Evolutionary conservation across 1,140 invertebrate genomes (phyloP).

Genomic region (Anagrus nilaparvatae): DNA sequence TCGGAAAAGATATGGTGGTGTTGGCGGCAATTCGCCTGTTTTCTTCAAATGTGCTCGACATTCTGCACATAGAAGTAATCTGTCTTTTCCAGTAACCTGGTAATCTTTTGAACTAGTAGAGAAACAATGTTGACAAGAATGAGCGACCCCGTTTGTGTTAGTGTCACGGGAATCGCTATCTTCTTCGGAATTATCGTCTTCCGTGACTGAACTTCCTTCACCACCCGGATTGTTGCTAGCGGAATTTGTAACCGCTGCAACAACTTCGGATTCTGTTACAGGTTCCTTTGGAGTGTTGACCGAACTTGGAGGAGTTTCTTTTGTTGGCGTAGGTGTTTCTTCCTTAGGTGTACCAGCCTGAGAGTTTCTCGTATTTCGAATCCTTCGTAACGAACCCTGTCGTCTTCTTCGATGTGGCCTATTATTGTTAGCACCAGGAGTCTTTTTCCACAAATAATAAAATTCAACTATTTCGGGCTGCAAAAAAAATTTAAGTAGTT

Average conservation of each 20-base stretch:
- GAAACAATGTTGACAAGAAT: conserved; percentile 46
- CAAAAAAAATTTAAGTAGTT: conserved; percentile 23
- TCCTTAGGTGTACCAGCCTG: conserved; percentile 54
- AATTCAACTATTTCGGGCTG: conserved; percentile 93
- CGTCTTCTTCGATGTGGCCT: conserved; percentile 80
- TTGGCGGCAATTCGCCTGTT: conserved; percentile 66
- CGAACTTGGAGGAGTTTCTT: conserved; percentile 35
- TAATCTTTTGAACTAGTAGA: conserved; percentile 50
- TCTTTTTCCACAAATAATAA: conserved; percentile 99
- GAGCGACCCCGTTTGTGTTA: conserved; percentile 41
- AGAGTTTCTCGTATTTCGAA: conserved; percentile 69
- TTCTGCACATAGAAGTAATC: conserved; percentile 67
- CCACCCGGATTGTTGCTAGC: conserved; percentile 38
- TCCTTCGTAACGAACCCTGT: conserved; percentile 79
- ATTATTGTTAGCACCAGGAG: conserved; percentile 93
- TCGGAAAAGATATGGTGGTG: conserved; percentile 58
- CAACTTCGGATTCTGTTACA: conserved; percentile 34
- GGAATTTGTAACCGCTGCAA: conserved; percentile 33
- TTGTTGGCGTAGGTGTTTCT: conserved; percentile 39
- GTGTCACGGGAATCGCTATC: conserved; percentile 81
- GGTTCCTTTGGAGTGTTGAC: conserved; percentile 31
- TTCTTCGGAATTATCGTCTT: conserved; percentile 89
- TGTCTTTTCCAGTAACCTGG: conserved; percentile 68
- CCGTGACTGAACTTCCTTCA: conserved; percentile 83
- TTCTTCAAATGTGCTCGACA: conserved; percentile 76